Evolutionary conservation across 2,113 vertebrate species (phyloP), one percentile per base, ranked within the genome.

Genomic region (Thalassoma bifasciatum): DNA sequence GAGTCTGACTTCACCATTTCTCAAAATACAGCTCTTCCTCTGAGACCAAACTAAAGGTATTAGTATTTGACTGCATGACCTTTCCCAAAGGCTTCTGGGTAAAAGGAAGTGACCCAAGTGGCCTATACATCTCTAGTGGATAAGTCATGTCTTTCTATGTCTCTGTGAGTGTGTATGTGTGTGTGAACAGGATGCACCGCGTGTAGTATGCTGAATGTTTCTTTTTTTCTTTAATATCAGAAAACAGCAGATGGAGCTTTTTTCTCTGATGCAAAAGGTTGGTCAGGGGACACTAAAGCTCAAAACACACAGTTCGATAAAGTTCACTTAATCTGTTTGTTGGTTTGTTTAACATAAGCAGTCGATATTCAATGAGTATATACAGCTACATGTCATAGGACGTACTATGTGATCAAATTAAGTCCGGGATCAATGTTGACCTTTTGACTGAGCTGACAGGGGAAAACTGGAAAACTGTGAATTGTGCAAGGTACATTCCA

Each of bases 21-120:
- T 86, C 73, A 85, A 77, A 84, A 81, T 42, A 6, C 47, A 72
- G 37, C 26, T 0, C 70, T 84, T 91, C 86, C 87, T 86, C 77
- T 67, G 91, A 92, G 91, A 90, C 85, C 66, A 71, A 72, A 66
- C 82, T 90, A 89, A 92, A 93, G 83, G 80, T 90, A 92, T 93
- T 91, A 92, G 87, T 86, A 83, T 86, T 87, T 89, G 89, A 92
- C 90, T 85, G 44, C 23, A 0, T 22, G 59, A 91, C 88, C 89
- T 91, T 90, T 90, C 79, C 77, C 68, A 89, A 83, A 86, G 87
- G 79, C 82, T 89, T 87, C 79, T 91, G 89, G 89, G 89, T 88
- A 83, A 77, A 71, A 90, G 85, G 77, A 82, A 81, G 82, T 91
- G 85, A 93, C 89, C 88, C 57, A 38, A 58, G 68, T 85, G 89